Evolutionary conservation across 2,797 vertebrate species (phyloP).

Genomic region (Pangasius larnaudii): DNA sequence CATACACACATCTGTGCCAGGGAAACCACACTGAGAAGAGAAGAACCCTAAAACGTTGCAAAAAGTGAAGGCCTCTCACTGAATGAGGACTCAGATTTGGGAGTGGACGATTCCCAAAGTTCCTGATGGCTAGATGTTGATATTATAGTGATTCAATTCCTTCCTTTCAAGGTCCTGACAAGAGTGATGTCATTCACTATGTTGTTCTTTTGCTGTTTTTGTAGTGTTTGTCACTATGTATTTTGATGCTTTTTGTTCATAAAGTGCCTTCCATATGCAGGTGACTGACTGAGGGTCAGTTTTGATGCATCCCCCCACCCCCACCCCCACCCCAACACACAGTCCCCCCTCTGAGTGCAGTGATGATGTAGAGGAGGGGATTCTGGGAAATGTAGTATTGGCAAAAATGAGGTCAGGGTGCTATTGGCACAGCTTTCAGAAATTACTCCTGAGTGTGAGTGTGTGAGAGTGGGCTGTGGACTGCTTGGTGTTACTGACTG

Average conservation of each 20-base stretch:
- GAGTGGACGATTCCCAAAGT: background rate
- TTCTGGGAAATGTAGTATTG: conserved; percentile 50
- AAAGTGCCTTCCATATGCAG: conserved; percentile 83
- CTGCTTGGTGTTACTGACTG: conserved; percentile 45
- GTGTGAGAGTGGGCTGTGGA: conserved; percentile 24
- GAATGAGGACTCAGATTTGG: background rate
- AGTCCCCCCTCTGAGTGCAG: conserved; percentile 48
- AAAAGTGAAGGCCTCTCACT: background rate
- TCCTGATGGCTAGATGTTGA: background rate
- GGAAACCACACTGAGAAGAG: background rate
- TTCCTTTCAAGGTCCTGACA: conserved; percentile 26
- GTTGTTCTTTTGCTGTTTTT: conserved; percentile 18
- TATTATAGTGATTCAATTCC: conserved; percentile 14
- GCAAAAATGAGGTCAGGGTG: conserved; percentile 54
- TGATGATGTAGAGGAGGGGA: conserved; percentile 13
- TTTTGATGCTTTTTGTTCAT: conserved; percentile 63
- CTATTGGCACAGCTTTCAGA: conserved; percentile 70
- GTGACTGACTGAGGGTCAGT: conserved; percentile 64
- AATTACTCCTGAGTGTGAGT: conserved; percentile 47
- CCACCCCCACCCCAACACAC: background rate
- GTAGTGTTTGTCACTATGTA: conserved; percentile 45
- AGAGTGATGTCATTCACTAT: conserved; percentile 2
- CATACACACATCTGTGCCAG: background rate
- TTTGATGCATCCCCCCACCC: background rate
- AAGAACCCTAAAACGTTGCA: background rate